Evolutionary conservation across 2,113 vertebrate genomes (phyloP).

Genomic region (Lipophrys pholis): DNA sequence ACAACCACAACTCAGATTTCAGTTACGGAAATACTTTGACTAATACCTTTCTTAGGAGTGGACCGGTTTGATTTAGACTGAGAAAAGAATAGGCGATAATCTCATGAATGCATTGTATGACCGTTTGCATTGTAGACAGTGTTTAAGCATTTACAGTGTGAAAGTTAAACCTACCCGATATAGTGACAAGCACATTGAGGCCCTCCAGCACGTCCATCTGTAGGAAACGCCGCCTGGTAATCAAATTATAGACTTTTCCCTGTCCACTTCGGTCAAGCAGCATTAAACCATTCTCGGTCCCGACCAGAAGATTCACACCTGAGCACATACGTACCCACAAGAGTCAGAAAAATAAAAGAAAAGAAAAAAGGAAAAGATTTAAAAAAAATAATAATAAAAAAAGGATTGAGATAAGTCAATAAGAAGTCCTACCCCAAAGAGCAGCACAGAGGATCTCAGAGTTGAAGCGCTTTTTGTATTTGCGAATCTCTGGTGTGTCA

Average conservation of each 20-base stretch:
- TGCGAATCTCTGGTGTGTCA: constrained; percentile 97
- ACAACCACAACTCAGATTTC: neutral
- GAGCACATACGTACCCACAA: constrained; percentile 20
- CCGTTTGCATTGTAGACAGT: no score
- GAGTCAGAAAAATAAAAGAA: neutral
- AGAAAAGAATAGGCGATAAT: no score
- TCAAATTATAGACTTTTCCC: constrained; percentile 97
- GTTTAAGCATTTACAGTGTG: no score
- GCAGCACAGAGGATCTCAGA: constrained; percentile 98
- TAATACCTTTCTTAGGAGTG: no score
- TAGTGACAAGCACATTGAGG: constrained; percentile 97
- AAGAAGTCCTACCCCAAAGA: constrained; percentile 89
- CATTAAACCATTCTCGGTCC: constrained; percentile 97
- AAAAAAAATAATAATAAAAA: no score
- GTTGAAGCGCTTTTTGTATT: constrained; percentile 99
- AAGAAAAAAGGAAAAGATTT: neutral
- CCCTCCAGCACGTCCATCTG: constrained; percentile 99
- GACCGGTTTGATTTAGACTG: no score
- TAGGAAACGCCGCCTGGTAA: constrained; percentile 94
- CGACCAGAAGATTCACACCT: constrained; percentile 97
- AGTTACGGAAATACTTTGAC: no score
- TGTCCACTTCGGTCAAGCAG: constrained; percentile 97
- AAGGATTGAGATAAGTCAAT: no score
- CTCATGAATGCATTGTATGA: no score
- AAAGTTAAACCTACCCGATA: constrained; percentile 87